Evolutionary conservation across 2,888 invertebrate species (phyloP).

Genomic region (Drosophila engyochracea): DNA sequence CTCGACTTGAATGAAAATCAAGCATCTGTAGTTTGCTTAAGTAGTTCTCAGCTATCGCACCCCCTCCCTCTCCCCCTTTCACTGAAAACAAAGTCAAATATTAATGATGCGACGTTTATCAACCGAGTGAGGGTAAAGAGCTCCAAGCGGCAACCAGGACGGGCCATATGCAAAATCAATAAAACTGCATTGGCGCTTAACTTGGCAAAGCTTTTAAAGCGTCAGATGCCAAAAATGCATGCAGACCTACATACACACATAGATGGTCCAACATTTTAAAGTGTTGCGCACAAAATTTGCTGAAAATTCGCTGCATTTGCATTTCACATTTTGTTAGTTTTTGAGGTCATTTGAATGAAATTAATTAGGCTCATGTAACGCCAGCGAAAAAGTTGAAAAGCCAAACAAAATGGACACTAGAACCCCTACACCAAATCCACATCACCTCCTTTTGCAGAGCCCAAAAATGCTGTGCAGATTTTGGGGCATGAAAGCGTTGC

Average conservation of each 20-base stretch:
- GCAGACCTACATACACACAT: neutral
- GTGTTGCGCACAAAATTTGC: conserved; percentile 34
- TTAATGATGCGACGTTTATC: conserved; percentile 71
- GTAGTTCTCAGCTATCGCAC: conserved; percentile 39
- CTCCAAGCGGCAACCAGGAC: conserved; percentile 2
- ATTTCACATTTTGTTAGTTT: conserved; percentile 54
- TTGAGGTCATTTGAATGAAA: conserved; percentile 78
- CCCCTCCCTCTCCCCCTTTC: neutral
- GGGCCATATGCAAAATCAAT: conserved; percentile 57
- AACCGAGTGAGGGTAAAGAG: conserved; percentile 23
- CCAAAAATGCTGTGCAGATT: conserved; percentile 3
- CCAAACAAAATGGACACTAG: conserved; percentile 37
- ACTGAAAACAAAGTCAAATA: conserved; percentile 51
- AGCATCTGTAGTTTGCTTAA: conserved; percentile 63
- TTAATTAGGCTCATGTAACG: conserved; percentile 82
- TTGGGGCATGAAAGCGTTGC: conserved; percentile 7
- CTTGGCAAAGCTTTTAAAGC: conserved; percentile 28
- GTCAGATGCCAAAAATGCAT: conserved; percentile 20
- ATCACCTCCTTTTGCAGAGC: neutral
- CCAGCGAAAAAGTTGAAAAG: conserved; percentile 63
- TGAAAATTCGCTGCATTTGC: conserved; percentile 58
- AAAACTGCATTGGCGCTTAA: conserved; percentile 43
- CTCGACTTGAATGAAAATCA: conserved; percentile 56
- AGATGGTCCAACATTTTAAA: conserved; percentile 36
- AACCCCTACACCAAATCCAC: neutral